These are phyloP conservation scores for Myopa tessellatipennis DNA, from an alignment of 2,888 invertebrate species.

Conservation along the genomic window DNA sequence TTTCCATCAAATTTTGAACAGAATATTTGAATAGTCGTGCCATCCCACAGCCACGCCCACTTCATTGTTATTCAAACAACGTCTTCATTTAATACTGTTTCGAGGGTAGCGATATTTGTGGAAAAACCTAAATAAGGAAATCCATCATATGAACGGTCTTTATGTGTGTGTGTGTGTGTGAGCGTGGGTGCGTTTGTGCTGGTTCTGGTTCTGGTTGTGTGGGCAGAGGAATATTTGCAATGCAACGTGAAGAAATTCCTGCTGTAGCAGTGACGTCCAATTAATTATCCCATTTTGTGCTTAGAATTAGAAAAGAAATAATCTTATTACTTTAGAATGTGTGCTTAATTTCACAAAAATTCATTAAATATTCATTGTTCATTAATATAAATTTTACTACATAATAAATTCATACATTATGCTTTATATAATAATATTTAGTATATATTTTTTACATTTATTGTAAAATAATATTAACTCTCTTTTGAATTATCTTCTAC, in stretches of 20 bases:
- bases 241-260: background rate
- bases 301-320: background rate
- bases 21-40: no score
- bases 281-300: background rate
- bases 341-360: background rate
- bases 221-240: background rate
- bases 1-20: no score
- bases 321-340: background rate
- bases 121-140: no score
- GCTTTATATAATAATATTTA: no score
- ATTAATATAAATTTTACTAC: no score
- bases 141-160: background rate
- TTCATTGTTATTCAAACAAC: conserved; percentile 1
- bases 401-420: no score
- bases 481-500: no score
- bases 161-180: conserved; percentile 1
- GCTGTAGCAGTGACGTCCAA: background rate
- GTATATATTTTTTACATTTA: no score
- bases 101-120: background rate
- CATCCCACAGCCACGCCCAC: background rate
- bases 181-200: background rate
- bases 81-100: background rate
- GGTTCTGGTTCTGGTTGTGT: background rate
- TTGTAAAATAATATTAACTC: no score
- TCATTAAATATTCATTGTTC: no score